phyloP scores from a whole-genome alignment of 2,797 vertebrate species.

The Rousettus madagascariensis region DNA sequence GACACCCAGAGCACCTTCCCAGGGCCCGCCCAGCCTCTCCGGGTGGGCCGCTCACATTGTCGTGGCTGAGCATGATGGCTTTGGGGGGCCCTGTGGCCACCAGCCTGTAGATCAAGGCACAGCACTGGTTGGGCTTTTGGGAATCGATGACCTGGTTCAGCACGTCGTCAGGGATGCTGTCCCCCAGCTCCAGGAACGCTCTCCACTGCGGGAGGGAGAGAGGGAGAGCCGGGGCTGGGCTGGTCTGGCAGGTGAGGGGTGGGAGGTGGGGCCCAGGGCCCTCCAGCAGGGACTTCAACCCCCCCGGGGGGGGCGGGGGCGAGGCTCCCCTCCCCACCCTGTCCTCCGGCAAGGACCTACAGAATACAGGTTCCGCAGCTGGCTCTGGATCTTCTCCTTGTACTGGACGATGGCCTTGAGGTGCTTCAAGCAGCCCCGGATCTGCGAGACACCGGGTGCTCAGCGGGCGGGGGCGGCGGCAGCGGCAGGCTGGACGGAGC shows the following conservation, averaged over 20 bases:
- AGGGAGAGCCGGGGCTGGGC: too few relatives aligned
- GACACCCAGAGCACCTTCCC: too few relatives aligned
- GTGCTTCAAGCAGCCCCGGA: neutral
- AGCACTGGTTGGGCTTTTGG: slow-evolving; percentile 75
- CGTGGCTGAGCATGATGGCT: slow-evolving; percentile 71
- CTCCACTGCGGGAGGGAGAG: slow-evolving; percentile 57
- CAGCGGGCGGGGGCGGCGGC: too few relatives aligned
- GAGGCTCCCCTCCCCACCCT: too few relatives aligned
- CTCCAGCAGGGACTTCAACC: too few relatives aligned
- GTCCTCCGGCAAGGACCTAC: neutral
- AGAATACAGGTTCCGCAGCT: neutral
- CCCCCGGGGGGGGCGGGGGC: too few relatives aligned
- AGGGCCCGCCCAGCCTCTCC: too few relatives aligned
- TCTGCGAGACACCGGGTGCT: neutral
- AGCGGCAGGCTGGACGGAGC: too few relatives aligned
- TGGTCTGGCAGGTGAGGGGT: too few relatives aligned
- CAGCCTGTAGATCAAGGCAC: slow-evolving; percentile 35
- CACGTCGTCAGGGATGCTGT: neutral
- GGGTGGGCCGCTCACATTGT: slow-evolving; percentile 42
- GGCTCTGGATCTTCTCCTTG: neutral
- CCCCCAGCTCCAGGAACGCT: slow-evolving; percentile 31
- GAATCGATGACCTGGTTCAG: slow-evolving; percentile 54
- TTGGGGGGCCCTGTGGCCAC: accelerated
- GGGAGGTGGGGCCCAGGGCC: too few relatives aligned
- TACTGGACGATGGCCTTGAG: slow-evolving; percentile 69